phyloP scores from a whole-genome alignment of 30 jellyfish, hydroid and myxozoan species.

The Chironex yamaguchii region DNA sequence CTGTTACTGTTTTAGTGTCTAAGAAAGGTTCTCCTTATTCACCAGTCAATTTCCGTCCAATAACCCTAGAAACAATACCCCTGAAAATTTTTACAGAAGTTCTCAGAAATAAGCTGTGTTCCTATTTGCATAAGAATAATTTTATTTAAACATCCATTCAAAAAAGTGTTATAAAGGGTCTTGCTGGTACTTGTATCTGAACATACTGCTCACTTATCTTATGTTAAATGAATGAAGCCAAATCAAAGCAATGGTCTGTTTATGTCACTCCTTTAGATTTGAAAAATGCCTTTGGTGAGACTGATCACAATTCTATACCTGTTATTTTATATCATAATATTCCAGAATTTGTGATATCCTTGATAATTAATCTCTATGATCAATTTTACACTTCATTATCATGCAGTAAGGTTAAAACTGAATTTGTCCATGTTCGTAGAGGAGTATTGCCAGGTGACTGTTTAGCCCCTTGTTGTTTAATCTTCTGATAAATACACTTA shows the following conservation, averaged over 20 bases:
- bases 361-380: background rate
- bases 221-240: no score
- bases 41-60: background rate
- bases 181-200: no score
- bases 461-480: slow-evolving; percentile 1
- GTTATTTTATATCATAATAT: background rate
- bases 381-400: background rate
- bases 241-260: background rate
- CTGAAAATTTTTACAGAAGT: background rate
- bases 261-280: background rate
- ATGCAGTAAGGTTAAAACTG: background rate
- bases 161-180: no score
- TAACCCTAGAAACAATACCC: background rate
- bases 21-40: background rate
- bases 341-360: background rate
- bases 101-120: no score
- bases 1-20: background rate
- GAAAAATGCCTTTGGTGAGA: background rate
- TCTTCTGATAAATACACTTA: background rate
- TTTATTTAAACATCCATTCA: no score
- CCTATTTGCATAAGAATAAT: no score
- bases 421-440: background rate
- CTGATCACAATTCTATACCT: background rate
- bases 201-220: no score
- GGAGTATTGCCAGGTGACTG: slow-evolving; percentile 31